Evolutionary conservation across 2,797 vertebrate species (phyloP), one percentile per base, ranked within the genome.

Genomic region (Setipinna tenuifilis): DNA sequence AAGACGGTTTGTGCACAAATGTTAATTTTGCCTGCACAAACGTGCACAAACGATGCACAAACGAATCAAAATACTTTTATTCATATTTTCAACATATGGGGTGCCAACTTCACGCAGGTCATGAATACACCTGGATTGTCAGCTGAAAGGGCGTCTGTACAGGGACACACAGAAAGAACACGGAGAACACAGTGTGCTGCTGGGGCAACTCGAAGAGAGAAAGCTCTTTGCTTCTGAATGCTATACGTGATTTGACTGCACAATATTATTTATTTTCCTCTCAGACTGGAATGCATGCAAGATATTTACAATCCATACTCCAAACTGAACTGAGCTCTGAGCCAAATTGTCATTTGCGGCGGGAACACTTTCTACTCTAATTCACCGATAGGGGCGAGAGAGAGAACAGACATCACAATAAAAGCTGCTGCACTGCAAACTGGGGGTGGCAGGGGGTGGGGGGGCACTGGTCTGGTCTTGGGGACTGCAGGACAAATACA

Each of bases 201-300:
- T 19, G 14, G 6, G 35, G 44, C 17, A 78, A 78, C 19, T 2
- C 16, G n/a, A n/a, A n/a, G n/a, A 41, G 28, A 44, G 2, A 31
- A 54, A 54, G 71, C 19, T 78, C 41, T 78, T 6, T 5, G 71
- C 28, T 41, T 6, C 31, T 78, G 71, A 41, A 78, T 44, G 71
- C 35, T 78, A 44, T 41, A 16, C 3, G 6, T 41, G 1, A 78
- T 44, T 75, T 41, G 71, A 35, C 35, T 44, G 31, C 35, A 44
- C 19, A 21, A 9, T 6, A 78, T 78, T 78, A 44, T 78, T 78
- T 21, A 21, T 35, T 78, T 78, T 10, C 31, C 35, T n/a, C 19
- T 78, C 71, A 78, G 71, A 78, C 31, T 44, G 68, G 68, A 75
- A 41, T 78, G 71, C 71, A 44, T 41, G 71, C 71, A 44, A 21